Percentiles rank a stretch among this genome's conserved stretches.
These are phyloP conservation scores for Fundulus diaphanus DNA, from an alignment of 2,797 vertebrate species.

Conservation along the genomic window DNA sequence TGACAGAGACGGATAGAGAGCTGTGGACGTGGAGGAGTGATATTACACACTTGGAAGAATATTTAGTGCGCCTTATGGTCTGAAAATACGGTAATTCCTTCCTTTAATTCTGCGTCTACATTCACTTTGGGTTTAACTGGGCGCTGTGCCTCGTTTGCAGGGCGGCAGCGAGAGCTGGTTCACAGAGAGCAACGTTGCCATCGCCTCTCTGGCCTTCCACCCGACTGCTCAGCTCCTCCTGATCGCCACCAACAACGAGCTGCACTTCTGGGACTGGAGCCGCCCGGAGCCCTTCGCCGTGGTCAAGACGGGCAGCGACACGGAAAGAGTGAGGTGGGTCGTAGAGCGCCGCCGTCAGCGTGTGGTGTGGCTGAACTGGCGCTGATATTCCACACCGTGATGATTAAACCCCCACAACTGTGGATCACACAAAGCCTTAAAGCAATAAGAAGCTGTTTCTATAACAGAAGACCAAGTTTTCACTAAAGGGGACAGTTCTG, in stretches of 20 bases:
- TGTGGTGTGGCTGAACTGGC: neutral
- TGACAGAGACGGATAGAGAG: too few relatives aligned
- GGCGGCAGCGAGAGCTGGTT: conserved; percentile 99
- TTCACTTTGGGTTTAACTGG: neutral
- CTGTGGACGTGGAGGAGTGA: too few relatives aligned
- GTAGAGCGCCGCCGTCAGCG: neutral
- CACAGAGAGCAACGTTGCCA: conserved; percentile 97
- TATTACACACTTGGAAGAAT: too few relatives aligned
- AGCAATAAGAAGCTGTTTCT: too few relatives aligned
- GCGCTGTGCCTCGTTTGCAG: conserved; percentile 64
- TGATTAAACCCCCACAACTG: neutral
- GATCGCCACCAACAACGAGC: conserved; percentile 97
- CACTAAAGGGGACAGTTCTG: too few relatives aligned
- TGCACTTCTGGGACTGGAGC: conserved; percentile 99
- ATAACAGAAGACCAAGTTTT: too few relatives aligned
- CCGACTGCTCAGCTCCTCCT: conserved; percentile 97
- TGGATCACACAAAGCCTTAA: neutral
- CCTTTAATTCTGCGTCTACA: too few relatives aligned
- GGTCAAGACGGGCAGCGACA: conserved; percentile 97
- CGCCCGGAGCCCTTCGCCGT: conserved; percentile 96
- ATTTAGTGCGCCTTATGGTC: too few relatives aligned
- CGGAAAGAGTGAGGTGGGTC: conserved; percentile 92
- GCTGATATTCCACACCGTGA: neutral
- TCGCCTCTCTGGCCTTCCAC: conserved; percentile 96
- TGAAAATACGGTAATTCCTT: too few relatives aligned